Evolutionary conservation across 2,888 invertebrate species (phyloP).

Genomic region (Eutolmus rufibarbis): DNA sequence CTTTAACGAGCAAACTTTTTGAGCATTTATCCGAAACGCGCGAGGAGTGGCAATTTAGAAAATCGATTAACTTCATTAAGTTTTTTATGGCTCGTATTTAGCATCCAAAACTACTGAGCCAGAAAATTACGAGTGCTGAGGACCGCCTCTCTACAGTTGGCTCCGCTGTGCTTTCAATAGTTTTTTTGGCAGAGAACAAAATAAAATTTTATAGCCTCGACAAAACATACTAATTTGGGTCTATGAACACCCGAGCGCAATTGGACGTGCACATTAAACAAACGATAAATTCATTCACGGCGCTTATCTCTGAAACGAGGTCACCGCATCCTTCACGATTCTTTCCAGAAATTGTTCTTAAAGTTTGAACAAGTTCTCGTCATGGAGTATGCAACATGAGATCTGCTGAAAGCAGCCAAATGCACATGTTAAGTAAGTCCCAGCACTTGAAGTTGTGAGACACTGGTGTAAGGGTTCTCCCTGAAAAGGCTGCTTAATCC

Average conservation of each 20-base stretch:
- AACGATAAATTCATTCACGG: not conserved
- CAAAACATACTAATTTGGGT: not conserved
- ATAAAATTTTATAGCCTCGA: not conserved
- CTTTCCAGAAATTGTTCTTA: not conserved
- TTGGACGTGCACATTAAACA: not conserved
- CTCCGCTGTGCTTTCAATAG: not conserved
- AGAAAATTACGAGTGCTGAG: not conserved
- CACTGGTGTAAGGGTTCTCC: not conserved
- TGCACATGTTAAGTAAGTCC: not conserved
- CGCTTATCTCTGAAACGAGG: not conserved
- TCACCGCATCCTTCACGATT: not conserved
- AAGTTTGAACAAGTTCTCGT: not conserved
- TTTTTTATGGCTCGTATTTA: not conserved
- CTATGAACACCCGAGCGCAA: not conserved
- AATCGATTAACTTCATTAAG: slow-evolving; percentile 31
- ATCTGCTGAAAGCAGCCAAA: not conserved
- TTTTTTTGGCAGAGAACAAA: not conserved
- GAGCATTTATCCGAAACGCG: slow-evolving; percentile 3
- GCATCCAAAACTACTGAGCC: not conserved
- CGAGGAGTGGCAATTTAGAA: slow-evolving; percentile 22
- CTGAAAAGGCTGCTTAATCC: not conserved
- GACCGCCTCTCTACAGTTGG: not conserved
- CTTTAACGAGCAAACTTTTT: slow-evolving; percentile 30
- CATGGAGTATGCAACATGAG: not conserved
- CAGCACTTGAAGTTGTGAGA: not conserved